These are phyloP conservation scores for Lophura nycthemera DNA, from an alignment of 2,113 vertebrate species.

Conservation along the genomic window DNA sequence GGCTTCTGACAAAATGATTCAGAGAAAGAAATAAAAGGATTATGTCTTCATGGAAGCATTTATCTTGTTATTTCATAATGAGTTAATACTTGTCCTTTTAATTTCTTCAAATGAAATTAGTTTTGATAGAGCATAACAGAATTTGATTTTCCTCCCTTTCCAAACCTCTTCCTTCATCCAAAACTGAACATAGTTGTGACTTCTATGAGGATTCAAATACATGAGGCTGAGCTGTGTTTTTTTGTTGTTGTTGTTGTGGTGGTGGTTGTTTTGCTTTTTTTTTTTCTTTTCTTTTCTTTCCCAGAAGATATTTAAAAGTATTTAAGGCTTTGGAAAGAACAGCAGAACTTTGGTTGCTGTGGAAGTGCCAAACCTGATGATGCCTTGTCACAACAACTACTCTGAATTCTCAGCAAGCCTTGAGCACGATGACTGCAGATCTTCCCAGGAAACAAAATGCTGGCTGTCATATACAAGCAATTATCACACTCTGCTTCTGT, in stretches of 20 bases:
- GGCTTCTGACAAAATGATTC: background rate
- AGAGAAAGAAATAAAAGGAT: background rate
- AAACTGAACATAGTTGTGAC: background rate
- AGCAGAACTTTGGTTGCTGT: constrained; percentile 17
- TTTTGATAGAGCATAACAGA: background rate
- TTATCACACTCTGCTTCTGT: background rate
- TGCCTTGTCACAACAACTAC: constrained; percentile 45
- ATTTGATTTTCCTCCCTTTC: background rate
- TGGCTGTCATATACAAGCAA: background rate
- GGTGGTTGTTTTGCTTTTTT: background rate
- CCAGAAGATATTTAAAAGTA: constrained; percentile 10
- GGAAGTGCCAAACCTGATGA: constrained; percentile 8
- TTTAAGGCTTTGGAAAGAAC: background rate
- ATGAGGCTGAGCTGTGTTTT: background rate
- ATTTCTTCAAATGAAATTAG: background rate
- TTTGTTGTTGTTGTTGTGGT: background rate
- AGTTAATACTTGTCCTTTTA: background rate
- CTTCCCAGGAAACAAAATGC: constrained; percentile 26
- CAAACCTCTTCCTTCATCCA: background rate
- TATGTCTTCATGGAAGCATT: background rate
- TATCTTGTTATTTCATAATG: background rate
- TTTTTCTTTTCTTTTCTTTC: background rate
- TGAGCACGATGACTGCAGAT: background rate
- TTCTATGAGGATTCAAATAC: background rate
- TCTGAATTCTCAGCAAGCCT: background rate